phyloP scores from a whole-genome alignment of 2,797 vertebrate genomes.

The Lepilemur septentrionalis region DNA sequence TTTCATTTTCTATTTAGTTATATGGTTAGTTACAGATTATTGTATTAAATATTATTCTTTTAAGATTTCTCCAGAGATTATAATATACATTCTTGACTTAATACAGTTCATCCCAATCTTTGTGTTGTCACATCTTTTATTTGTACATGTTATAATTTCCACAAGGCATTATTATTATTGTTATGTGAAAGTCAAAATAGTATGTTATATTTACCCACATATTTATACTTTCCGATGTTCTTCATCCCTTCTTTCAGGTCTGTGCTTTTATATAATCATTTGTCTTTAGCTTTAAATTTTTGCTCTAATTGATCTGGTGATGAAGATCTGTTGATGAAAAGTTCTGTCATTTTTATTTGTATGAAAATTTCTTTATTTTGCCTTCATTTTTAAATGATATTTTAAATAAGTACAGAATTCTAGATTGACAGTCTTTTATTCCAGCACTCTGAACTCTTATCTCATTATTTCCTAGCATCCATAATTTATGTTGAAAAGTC shows the following conservation, averaged over 20 bases:
- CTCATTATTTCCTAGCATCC: neutral
- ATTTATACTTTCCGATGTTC: neutral
- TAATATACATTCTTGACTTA: neutral
- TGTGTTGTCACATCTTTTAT: neutral
- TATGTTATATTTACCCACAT: neutral
- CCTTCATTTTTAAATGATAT: neutral
- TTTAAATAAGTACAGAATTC: neutral
- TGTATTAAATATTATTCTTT: neutral
- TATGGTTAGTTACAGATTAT: neutral
- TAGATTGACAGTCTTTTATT: neutral
- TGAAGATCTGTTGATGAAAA: neutral
- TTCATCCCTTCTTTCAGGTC: constrained; percentile 16
- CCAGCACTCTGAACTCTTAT: neutral
- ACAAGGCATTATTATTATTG: neutral
- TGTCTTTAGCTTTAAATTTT: neutral
- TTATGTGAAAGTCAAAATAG: neutral
- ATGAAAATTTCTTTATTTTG: constrained; percentile 6
- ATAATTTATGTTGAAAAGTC: neutral
- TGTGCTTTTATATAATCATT: neutral
- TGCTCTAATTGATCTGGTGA: neutral
- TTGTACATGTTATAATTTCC: neutral
- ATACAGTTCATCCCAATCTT: neutral
- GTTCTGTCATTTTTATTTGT: neutral
- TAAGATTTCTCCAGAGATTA: neutral
- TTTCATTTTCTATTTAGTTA: constrained; percentile 2